Evolutionary conservation across 2,113 vertebrate genomes (phyloP).

Genomic region (Pardalotus punctatus): DNA sequence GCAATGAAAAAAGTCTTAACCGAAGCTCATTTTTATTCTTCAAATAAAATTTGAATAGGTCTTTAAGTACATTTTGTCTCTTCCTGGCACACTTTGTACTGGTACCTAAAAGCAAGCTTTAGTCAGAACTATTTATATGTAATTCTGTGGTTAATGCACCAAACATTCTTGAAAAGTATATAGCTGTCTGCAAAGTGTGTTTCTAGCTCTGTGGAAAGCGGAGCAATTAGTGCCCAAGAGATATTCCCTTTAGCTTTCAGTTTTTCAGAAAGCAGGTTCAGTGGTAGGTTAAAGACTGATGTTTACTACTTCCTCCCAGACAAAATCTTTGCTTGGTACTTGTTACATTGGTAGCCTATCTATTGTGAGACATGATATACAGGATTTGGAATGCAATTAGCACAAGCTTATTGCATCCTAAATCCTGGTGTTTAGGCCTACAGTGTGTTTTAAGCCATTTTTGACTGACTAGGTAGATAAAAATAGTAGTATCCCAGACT

Average conservation of each 20-base stretch:
- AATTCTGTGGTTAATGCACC: slow-evolving; percentile 33
- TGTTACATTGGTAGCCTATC: not conserved
- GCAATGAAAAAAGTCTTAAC: slow-evolving; percentile 24
- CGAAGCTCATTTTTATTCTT: slow-evolving; percentile 21
- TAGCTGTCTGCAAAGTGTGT: slow-evolving; percentile 11
- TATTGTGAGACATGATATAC: not conserved
- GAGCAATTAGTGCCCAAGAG: slow-evolving; percentile 3
- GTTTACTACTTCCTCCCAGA: not conserved
- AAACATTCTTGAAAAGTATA: slow-evolving; percentile 19
- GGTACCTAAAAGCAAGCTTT: slow-evolving; percentile 5
- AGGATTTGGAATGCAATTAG: not conserved
- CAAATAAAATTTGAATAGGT: slow-evolving; percentile 38
- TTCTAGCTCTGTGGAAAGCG: not conserved
- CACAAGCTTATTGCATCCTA: not conserved
- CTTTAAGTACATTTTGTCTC: slow-evolving; percentile 32
- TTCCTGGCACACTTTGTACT: slow-evolving; percentile 1
- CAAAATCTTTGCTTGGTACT: not conserved
- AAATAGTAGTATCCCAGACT: not conserved
- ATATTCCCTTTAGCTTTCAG: not conserved
- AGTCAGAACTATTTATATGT: slow-evolving; percentile 37
- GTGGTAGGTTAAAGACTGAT: not conserved
- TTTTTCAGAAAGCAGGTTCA: not conserved
- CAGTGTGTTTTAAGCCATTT: not conserved
- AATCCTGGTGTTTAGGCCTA: not conserved
- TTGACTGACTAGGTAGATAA: not conserved